A percentile compares a stretch with the other conserved stretches of the same genome.
Conservation (phyloP, 2,113 vertebrate species). For the Thymallus thymallus region DNA sequence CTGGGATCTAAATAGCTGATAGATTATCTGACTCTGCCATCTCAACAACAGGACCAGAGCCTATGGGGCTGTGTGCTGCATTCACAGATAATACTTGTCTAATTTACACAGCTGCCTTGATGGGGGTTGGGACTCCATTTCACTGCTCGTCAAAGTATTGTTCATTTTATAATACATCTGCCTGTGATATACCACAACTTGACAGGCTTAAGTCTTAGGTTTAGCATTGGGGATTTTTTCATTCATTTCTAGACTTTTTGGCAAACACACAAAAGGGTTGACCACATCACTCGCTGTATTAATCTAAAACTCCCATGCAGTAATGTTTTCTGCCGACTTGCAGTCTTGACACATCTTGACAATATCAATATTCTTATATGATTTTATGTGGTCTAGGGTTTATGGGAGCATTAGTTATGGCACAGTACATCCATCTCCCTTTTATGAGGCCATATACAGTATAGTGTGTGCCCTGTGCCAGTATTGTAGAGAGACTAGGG, state of each 20-base stretch:
- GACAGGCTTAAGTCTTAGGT: not conserved
- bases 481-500: not conserved
- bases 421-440: not conserved
- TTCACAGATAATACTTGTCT: not conserved
- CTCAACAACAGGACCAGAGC: conserved; percentile 19
- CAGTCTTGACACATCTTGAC: not conserved
- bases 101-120: conserved; percentile 23
- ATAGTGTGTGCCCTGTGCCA: not conserved
- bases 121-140: not conserved
- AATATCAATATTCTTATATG: not conserved
- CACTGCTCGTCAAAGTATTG: not conserved
- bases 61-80: conserved; percentile 29
- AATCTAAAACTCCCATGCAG: not conserved
- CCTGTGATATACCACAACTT: not conserved
- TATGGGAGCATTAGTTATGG: not conserved
- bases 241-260: conserved; percentile 9
- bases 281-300: not conserved
- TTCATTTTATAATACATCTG: not conserved
- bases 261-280: conserved; percentile 1
- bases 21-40: conserved; percentile 17
- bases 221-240: not conserved
- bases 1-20: not conserved
- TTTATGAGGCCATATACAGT: not conserved
- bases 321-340: not conserved
- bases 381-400: not conserved